These are phyloP conservation scores for Sinonovacula constricta DNA, from an alignment of 1,140 invertebrate species.

Conservation along the genomic window DNA sequence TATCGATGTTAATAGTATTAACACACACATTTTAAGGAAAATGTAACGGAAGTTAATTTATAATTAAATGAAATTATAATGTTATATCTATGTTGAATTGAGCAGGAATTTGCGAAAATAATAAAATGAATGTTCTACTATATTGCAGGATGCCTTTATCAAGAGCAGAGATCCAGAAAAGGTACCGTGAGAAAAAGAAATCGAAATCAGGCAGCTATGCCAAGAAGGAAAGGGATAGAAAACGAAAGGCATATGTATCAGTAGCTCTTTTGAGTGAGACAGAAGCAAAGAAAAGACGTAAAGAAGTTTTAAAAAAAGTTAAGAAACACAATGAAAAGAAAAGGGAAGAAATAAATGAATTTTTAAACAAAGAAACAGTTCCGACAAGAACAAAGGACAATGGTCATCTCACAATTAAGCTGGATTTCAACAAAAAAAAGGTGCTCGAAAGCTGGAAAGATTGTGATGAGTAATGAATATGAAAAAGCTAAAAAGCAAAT, in stretches of 20 bases:
- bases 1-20: too few species aligned
- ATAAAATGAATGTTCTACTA: too few species aligned
- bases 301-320: neutral
- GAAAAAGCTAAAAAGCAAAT: neutral
- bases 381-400: neutral
- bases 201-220: neutral
- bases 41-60: too few species aligned
- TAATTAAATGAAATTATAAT: too few species aligned
- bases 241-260: constrained; percentile 14
- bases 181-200: too few species aligned
- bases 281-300: constrained; percentile 5
- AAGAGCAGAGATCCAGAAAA: too few species aligned
- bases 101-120: too few species aligned
- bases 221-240: constrained; percentile 22
- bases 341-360: neutral
- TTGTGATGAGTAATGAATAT: neutral
- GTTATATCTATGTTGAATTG: too few species aligned
- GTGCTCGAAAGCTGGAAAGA: neutral
- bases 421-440: neutral
- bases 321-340: neutral
- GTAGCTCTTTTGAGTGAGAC: neutral
- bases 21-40: too few species aligned
- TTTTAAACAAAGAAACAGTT: neutral
- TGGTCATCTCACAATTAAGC: neutral
- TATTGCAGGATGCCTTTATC: too few species aligned